Base-by-base conservation (phyloP, 2,888 invertebrate genomes). In the Cosmorhoe ocellata region DNA sequence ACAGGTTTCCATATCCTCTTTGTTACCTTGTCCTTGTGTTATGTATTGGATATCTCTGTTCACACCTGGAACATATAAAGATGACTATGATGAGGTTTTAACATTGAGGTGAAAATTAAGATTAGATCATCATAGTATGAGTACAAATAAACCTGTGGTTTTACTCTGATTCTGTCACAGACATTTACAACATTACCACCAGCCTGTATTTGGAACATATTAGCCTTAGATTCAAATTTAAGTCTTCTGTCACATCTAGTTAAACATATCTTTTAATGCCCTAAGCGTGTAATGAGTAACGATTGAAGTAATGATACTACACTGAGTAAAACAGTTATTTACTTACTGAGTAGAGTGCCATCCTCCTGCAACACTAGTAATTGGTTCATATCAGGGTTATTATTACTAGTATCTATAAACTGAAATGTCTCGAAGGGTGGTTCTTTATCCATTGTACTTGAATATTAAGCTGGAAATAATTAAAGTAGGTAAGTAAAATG, bases 361-460 rank as follows among this genome's bases (percentile, higher is more conserved):
- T 87, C 80, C 49, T 86, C 81, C 64, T 87, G 80, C 32, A 90
- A 78, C 8, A 90, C 81, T 56, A 81, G 79, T 59, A 81, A 79
- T 48, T 85, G 84, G 24, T 80, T 75, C 1, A 77, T 51, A 40
- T 74, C 74, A 28, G 67, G 45, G 52, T 75, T 76, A 24, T 57
- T 45, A 45, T 55, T 67, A 56, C 63, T 73, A 0, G 59, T 54
- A 12, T 79, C 69, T 14, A 85, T 57, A 56, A 76, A 88, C 56
- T 86, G 84, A 47, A 79, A 89, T 1, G 79, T 78, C 67, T 81
- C 84, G 55, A 71, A 86, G n/a, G 39, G 41, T 0, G 75, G 67
- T 39, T 71, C 71, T 65, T 84, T 82, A 59, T 84, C 80, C 89
- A 88, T 89, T 51, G 57, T 62, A 18, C 11, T 22, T n/a, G 18